Percentiles rank a stretch among this genome's conserved stretches.
Evolutionary conservation across 2,797 vertebrate species (phyloP).

Genomic region (Cryptoblepharus egeriae): DNA sequence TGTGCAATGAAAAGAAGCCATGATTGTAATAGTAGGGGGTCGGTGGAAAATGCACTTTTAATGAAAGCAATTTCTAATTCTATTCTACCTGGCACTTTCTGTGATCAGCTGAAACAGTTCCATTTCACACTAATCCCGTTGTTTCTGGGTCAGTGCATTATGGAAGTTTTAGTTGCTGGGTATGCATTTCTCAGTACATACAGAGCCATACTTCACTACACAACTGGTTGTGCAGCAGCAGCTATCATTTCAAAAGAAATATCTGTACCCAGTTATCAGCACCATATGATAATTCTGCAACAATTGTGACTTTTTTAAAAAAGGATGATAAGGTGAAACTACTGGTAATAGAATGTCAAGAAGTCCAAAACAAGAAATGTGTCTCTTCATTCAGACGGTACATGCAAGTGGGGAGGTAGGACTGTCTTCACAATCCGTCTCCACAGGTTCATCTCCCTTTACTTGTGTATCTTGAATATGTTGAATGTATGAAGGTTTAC

Average conservation of each 20-base stretch:
- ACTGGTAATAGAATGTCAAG: too few relatives aligned
- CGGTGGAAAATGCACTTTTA: conserved; percentile 18
- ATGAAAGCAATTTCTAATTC: conserved; percentile 27
- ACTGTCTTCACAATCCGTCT: too few relatives aligned
- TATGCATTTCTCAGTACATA: background rate
- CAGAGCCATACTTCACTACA: background rate
- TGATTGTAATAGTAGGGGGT: conserved; percentile 21
- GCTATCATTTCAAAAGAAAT: background rate
- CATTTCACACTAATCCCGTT: background rate
- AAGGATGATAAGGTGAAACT: too few relatives aligned
- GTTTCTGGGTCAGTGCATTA: background rate
- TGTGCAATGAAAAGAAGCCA: conserved; percentile 7
- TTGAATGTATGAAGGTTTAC: too few relatives aligned
- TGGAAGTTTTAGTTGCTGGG: background rate
- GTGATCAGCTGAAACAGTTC: background rate
- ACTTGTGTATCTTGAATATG: too few relatives aligned
- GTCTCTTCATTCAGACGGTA: too few relatives aligned
- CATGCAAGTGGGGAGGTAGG: too few relatives aligned
- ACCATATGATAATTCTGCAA: background rate
- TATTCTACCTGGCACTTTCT: background rate
- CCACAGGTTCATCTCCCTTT: too few relatives aligned
- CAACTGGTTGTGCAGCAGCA: background rate
- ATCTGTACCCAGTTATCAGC: too few relatives aligned
- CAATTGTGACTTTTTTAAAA: background rate
- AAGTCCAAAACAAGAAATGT: too few relatives aligned